These are phyloP conservation scores for Hyles lineata DNA, from an alignment of 2,888 invertebrate genomes.

Conservation along the genomic window DNA sequence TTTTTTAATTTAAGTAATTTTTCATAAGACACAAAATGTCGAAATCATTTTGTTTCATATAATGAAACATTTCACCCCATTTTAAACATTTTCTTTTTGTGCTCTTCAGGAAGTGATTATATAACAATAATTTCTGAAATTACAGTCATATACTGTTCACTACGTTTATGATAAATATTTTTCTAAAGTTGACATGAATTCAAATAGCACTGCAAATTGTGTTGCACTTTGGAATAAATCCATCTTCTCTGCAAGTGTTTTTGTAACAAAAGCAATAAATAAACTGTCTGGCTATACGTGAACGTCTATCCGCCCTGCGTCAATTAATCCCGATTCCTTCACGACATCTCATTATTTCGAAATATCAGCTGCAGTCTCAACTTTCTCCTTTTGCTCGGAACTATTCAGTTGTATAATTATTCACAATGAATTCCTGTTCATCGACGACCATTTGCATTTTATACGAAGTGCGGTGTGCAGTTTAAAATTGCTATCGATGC, in stretches of 20 bases:
- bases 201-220: not conserved
- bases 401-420: constrained; percentile 15
- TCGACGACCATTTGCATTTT: constrained; percentile 14
- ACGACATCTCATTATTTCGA: constrained; percentile 20
- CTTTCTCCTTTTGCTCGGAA: constrained; percentile 23
- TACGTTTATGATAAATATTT: not conserved
- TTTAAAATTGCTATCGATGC: not conserved
- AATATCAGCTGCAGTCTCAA: not conserved
- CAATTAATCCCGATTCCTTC: constrained; percentile 48
- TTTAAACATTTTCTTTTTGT: too few species aligned
- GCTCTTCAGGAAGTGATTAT: too few species aligned
- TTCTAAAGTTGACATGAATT: not conserved
- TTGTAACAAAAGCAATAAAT: not conserved
- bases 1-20: too few species aligned
- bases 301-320: constrained; percentile 27
- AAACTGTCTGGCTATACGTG: not conserved
- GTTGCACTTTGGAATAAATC: not conserved
- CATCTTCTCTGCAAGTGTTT: not conserved
- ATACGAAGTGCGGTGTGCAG: constrained; percentile 5
- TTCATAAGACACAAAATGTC: too few species aligned
- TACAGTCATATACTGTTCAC: too few species aligned
- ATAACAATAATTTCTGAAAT: too few species aligned
- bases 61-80: too few species aligned
- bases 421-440: constrained; percentile 16
- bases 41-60: too few species aligned